Base-by-base conservation (phyloP, 2,113 vertebrate genomes). In the Psittacula cyanocephala region DNA sequence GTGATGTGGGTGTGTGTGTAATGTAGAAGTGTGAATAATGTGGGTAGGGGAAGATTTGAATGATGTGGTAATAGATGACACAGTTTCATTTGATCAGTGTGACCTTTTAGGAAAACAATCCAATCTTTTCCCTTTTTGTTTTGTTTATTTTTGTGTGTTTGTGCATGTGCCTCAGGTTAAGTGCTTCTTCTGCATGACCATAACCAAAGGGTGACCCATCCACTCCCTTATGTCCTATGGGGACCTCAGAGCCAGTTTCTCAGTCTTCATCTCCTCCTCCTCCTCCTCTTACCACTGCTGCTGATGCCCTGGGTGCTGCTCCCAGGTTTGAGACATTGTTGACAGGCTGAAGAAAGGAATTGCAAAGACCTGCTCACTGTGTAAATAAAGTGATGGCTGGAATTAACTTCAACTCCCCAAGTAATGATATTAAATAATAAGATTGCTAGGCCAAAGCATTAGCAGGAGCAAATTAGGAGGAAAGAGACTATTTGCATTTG, bases 111-210 rank as follows among this genome's bases (percentile, higher is more conserved):
- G 78, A 95, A 95, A 96, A 95, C 91, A 76, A 91, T 91, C 97
- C 96, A 86, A 93, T 95, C 94, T 96, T 94, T 94, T 96, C 65
- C 94, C 91, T 91, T 96, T 94, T 87, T 95, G 86, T 96, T 96
- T 93, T 95, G 94, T 96, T 96, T 97, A 93, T 97, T 97, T 96
- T 97, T 97, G 92, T 97, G 95, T 98, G 82, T 98, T 97, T 96
- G 95, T 97, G 93, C 92, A 93, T 97, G 96, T 96, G 89, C 97
- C 97, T 95, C 96, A 98, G 98, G 98, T 98, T 97, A 98, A 97
- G 95, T 94, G 71, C 96, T 95, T 83, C 97, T 96, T 96, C 98
- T 97, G 96, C 97, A 96, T 97, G 97, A 96, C 96, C 96, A 97
- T 97, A 97, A 97, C 96, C 93, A 97, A 98, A 97, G 93, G 94